Base-by-base conservation (phyloP, 2,888 invertebrate species). In the Drosophila anomalata region DNA sequence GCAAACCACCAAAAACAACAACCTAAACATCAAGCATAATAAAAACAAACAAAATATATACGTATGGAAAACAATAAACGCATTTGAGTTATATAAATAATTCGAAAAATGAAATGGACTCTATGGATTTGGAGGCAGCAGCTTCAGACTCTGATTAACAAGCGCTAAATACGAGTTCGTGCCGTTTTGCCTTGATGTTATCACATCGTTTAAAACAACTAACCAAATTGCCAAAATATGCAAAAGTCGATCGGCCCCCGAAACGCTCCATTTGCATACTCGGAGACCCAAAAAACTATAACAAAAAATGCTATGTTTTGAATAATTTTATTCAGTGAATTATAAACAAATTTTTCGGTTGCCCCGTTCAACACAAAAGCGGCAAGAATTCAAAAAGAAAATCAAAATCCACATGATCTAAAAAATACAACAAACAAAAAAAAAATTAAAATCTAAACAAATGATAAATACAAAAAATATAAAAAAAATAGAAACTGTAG, bases 121-220 rank as follows among this genome's bases (percentile, higher is more conserved):
- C 55, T 55, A 26, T 24, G 20, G 36, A 22, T 55, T 39, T 24
- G 20, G 36, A 22, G 59, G 39, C 53, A 54, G 62, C 50, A 42
- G 60, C 42, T 24, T 31, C 20, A 1, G 60, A 22, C 48, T 65
- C 56, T 57, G 72, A 72, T 72, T 72, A 72, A 73, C 67, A 67
- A 67, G 60, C 60, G 59, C 66, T 56, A 72, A 66, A 72, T 57
- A 63, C 62, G 52, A 68, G 58, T 70, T 76, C 79, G 70, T 73
- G 75, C 70, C 77, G 82, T 79, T 83, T 76, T 56, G 68, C 56
- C 50, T 55, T 75, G 79, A 87, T 86, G 77, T 87, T 87, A 87
- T 88, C 86, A 88, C 87, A 82, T 87, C 82, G 76, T 86, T 88
- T 88, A 84, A 84, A 84, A 87, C 84, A 77, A 87, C 84, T 84